These are phyloP conservation scores for Oplegnathus fasciatus DNA, from an alignment of 2,113 vertebrate genomes.

Conservation along the genomic window DNA sequence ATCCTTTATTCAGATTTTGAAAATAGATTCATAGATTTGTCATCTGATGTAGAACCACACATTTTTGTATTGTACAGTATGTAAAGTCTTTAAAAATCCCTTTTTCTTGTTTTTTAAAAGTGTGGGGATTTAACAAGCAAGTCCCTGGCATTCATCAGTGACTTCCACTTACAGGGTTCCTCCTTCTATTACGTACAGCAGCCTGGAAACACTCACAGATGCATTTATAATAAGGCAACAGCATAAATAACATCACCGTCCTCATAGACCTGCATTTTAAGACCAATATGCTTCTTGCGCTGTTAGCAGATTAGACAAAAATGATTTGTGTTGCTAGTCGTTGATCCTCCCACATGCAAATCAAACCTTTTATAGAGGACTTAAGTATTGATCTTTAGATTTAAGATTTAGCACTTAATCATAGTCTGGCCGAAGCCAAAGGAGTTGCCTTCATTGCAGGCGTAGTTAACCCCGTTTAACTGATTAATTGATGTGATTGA, in stretches of 20 bases:
- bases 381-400: background rate
- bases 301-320: conserved; percentile 5
- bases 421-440: background rate
- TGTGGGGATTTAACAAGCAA: conserved; percentile 41
- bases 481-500: background rate
- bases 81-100: background rate
- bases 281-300: background rate
- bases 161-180: conserved; percentile 8
- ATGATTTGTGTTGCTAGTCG: background rate
- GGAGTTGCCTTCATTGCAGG: background rate
- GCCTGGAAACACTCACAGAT: conserved; percentile 28
- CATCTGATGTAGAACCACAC: background rate
- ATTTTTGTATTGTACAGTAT: background rate
- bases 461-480: background rate
- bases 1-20: background rate
- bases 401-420: conserved; percentile 5
- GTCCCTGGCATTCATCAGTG: background rate
- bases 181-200: conserved; percentile 9
- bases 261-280: background rate
- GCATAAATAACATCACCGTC: conserved; percentile 10
- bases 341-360: conserved; percentile 11
- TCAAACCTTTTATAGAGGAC: conserved; percentile 1
- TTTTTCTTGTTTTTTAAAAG: background rate
- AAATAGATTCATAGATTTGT: background rate
- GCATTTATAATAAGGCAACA: conserved; percentile 27